Percentiles rank a stretch among this genome's conserved stretches.
Evolutionary conservation across 2,113 vertebrate genomes (phyloP).

Genomic region (Chamaea fasciata): DNA sequence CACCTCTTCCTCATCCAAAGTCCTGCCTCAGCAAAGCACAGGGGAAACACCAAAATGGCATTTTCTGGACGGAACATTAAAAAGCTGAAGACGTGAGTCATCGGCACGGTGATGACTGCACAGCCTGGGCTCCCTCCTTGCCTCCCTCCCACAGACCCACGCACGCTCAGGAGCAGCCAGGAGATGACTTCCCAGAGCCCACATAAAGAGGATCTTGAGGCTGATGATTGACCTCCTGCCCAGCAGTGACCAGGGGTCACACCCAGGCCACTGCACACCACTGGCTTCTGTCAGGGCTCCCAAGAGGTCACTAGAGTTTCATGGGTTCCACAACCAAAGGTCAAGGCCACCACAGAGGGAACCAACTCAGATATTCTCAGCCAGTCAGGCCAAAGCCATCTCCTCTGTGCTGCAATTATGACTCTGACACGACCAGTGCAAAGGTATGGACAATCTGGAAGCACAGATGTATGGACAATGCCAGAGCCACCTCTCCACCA

Average conservation of each 20-base stretch:
- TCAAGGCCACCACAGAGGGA: not conserved
- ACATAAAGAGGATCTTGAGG: not conserved
- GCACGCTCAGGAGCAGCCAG: not conserved
- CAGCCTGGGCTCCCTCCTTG: not conserved
- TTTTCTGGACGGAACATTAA: not conserved
- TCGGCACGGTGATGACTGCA: not conserved
- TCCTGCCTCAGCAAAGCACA: conserved; percentile 51
- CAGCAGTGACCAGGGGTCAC: not conserved
- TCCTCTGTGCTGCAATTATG: fast-evolving
- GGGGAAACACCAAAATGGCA: conserved; percentile 37
- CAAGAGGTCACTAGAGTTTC: not conserved
- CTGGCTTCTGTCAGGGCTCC: not conserved
- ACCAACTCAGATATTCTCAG: not conserved
- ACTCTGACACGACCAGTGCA: not conserved
- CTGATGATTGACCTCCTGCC: not conserved
- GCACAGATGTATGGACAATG: not conserved
- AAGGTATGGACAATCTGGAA: not conserved
- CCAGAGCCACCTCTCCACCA: not conserved
- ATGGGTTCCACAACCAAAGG: not conserved
- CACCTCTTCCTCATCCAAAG: conserved; percentile 33
- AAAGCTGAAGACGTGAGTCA: conserved; percentile 1
- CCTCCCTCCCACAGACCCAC: not conserved
- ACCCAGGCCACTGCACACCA: not conserved
- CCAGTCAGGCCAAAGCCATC: not conserved
- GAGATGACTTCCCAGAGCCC: not conserved